Evolutionary conservation across 2,888 invertebrate genomes (phyloP).

Genomic region (Aphrophora alni): DNA sequence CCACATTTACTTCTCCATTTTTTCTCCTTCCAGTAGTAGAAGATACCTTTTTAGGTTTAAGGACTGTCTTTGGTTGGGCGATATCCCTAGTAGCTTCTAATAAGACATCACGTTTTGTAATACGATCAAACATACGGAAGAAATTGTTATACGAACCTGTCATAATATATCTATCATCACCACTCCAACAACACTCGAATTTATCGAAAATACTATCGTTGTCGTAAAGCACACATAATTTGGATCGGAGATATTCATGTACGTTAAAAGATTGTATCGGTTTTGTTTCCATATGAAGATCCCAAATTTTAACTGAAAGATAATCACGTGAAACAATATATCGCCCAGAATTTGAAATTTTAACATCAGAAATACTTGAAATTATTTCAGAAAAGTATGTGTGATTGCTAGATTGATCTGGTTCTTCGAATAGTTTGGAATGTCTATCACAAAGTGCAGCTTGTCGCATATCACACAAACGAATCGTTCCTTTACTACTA

Average conservation of each 20-base stretch:
- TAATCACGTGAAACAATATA: slow-evolving; percentile 99
- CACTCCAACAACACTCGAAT: slow-evolving; percentile 99
- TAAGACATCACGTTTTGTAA: slow-evolving; percentile 87
- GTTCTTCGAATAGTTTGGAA: slow-evolving; percentile 98
- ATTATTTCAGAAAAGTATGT: slow-evolving; percentile 99
- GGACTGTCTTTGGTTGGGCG: slow-evolving; percentile 90
- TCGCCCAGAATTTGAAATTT: slow-evolving; percentile 97
- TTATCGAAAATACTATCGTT: slow-evolving; percentile 99
- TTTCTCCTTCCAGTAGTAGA: slow-evolving; percentile 79
- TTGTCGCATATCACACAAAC: slow-evolving; percentile 99
- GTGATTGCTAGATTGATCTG: slow-evolving; percentile 96
- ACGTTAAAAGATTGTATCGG: slow-evolving; percentile 98
- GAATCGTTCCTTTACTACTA: slow-evolving; percentile 99
- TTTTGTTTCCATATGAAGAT: slow-evolving; percentile 97
- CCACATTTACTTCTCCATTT: slow-evolving; percentile 97
- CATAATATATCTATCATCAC: slow-evolving; percentile 97
- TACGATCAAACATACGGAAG: slow-evolving; percentile 94
- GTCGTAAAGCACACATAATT: slow-evolving; percentile 97
- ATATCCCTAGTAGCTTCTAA: slow-evolving; percentile 96
- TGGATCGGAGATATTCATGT: slow-evolving; percentile 97
- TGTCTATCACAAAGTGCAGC: slow-evolving; percentile 98
- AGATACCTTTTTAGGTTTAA: slow-evolving; percentile 83
- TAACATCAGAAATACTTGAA: slow-evolving; percentile 98
- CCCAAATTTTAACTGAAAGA: slow-evolving; percentile 99
- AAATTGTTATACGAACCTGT: slow-evolving; percentile 99